These are phyloP conservation scores for Perizoma affinitatum DNA, from an alignment of 2,888 invertebrate genomes.

Conservation along the genomic window DNA sequence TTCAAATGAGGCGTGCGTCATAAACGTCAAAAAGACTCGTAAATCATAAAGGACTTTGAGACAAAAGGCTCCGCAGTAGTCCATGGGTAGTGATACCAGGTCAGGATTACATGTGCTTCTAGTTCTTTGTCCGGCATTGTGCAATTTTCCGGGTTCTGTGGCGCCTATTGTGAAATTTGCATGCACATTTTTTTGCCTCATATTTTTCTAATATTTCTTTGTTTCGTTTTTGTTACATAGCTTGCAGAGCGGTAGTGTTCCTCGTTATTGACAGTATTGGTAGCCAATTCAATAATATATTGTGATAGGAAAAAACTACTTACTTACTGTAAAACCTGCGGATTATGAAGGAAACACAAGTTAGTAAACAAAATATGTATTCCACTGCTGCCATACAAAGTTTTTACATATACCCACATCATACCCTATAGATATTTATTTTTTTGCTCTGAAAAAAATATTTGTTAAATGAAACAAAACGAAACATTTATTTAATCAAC, in stretches of 20 bases:
- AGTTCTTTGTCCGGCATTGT: constrained; percentile 67
- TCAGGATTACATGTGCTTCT: constrained; percentile 81
- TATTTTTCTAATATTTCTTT: constrained; percentile 49
- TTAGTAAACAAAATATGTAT: too few species aligned
- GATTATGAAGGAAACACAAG: too few species aligned
- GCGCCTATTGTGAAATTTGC: constrained; percentile 62
- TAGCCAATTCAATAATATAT: not conserved
- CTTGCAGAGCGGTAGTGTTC: constrained; percentile 22
- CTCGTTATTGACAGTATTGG: constrained; percentile 15
- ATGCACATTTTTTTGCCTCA: constrained; percentile 72
- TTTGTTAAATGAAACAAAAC: too few species aligned
- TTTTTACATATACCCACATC: too few species aligned
- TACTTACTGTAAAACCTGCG: too few species aligned
- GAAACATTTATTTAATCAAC: too few species aligned
- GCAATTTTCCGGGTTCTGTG: constrained; percentile 77
- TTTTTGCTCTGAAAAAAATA: too few species aligned
- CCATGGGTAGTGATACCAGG: constrained; percentile 73
- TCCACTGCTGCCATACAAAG: too few species aligned
- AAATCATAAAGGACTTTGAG: constrained; percentile 79
- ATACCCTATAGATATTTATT: too few species aligned
- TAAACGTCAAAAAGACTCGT: constrained; percentile 79
- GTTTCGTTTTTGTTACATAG: constrained; percentile 47
- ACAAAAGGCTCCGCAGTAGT: constrained; percentile 68
- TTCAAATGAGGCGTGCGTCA: constrained; percentile 81
- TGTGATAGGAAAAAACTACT: too few species aligned